Percentiles rank a stretch among this genome's conserved stretches.
phyloP scores from a whole-genome alignment of 2,113 vertebrate genomes.

The Cettia cetti region DNA sequence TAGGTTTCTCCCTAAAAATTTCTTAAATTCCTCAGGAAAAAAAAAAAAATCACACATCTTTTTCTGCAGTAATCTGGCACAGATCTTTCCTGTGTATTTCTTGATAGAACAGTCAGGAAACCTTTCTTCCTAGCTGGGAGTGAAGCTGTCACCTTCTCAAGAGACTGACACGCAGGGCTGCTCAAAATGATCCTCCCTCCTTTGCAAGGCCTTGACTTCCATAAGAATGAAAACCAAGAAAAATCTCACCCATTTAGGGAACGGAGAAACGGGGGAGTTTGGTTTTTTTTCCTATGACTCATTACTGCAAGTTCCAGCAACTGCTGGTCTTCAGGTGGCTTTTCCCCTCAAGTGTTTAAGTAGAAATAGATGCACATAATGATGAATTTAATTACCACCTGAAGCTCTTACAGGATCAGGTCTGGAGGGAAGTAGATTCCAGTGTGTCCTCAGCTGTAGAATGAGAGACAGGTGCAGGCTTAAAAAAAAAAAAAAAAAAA shows the following conservation, averaged over 20 bases:
- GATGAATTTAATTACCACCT: background rate
- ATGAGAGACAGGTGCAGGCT: slow-evolving; percentile 1
- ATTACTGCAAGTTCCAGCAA: background rate
- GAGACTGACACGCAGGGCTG: background rate
- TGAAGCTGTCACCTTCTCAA: background rate
- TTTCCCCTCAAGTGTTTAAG: background rate
- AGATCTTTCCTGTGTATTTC: background rate
- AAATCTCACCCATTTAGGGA: background rate
- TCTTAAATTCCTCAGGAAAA: background rate
- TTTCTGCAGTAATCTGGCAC: background rate
- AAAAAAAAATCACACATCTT: background rate
- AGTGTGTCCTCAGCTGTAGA: background rate
- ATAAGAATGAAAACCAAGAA: background rate
- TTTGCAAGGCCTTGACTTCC: background rate
- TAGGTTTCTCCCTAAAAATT: background rate
- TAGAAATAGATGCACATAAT: background rate
- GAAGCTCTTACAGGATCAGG: background rate
- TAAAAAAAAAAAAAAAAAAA: background rate
- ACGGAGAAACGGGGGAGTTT: background rate
- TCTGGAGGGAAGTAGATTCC: background rate
- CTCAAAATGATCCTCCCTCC: background rate
- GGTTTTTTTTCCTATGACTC: background rate
- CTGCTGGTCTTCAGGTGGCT: background rate
- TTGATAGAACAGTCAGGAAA: background rate
- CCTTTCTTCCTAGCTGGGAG: background rate